Percentiles rank a stretch among this genome's conserved stretches.
Evolutionary conservation across 2,888 invertebrate species (phyloP).

Genomic region (Noctuana brunneofusca): DNA sequence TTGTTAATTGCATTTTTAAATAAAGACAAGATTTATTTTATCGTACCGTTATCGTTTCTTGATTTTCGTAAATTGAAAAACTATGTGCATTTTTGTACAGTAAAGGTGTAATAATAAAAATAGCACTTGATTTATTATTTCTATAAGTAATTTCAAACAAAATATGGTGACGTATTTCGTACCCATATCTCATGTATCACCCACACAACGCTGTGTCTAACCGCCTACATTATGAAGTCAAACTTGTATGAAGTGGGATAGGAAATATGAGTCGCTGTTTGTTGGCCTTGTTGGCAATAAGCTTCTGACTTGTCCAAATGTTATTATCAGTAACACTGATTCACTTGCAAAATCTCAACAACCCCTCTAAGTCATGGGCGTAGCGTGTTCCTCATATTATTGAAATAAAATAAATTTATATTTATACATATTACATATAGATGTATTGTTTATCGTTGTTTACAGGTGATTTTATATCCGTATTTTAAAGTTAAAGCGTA

Average conservation of each 20-base stretch:
- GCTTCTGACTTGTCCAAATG: conserved; percentile 26
- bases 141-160: background rate
- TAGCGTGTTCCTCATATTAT: background rate
- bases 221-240: conserved; percentile 19
- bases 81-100: no score
- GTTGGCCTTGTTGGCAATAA: conserved; percentile 18
- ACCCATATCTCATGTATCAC: conserved; percentile 24
- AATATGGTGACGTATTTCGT: conserved; percentile 18
- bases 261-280: conserved; percentile 16
- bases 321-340: conserved; percentile 15
- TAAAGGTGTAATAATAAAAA: no score
- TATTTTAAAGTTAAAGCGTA: no score
- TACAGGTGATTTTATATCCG: no score
- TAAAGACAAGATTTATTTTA: no score
- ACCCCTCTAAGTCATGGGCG: conserved; percentile 27
- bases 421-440: no score
- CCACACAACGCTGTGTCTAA: conserved; percentile 14
- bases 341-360: conserved; percentile 20
- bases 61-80: no score
- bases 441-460: no score
- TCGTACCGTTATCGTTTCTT: no score
- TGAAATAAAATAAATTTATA: background rate
- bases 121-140: no score
- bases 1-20: no score
- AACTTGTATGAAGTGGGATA: conserved; percentile 15